phyloP scores from a whole-genome alignment of 2,888 invertebrate genomes.

The Tetranychus piercei region DNA sequence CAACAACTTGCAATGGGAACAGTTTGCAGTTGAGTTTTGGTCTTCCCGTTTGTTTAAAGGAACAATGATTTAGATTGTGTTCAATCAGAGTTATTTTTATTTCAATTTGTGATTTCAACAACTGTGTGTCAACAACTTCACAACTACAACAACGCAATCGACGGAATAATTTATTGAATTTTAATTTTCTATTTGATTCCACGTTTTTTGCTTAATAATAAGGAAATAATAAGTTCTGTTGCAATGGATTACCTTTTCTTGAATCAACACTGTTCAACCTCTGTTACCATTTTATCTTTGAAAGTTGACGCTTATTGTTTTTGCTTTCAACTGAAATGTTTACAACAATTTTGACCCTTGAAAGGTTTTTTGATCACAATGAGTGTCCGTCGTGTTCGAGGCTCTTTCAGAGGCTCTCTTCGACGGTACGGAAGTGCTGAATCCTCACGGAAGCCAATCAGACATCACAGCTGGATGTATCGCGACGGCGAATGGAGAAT shows the following conservation, averaged over 20 bases:
- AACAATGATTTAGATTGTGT: no score
- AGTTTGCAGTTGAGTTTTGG: no score
- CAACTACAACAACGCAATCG: no score
- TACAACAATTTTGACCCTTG: not conserved
- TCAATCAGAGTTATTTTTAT: no score
- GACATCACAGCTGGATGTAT: slow-evolving; percentile 30
- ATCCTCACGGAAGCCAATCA: slow-evolving; percentile 27
- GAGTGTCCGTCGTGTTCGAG: slow-evolving; percentile 29
- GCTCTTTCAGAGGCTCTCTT: slow-evolving; percentile 29
- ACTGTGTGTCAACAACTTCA: no score
- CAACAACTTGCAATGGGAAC: no score
- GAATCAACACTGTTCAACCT: not conserved
- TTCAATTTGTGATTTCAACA: no score
- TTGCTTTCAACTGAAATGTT: not conserved
- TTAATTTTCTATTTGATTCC: no score
- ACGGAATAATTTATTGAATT: no score
- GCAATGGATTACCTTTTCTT: not conserved
- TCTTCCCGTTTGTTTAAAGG: no score
- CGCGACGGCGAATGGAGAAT: slow-evolving; percentile 30
- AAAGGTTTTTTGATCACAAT: slow-evolving; percentile 19
- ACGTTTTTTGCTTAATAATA: no score
- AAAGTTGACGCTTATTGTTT: not conserved
- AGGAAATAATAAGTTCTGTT: no score
- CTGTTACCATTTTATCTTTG: not conserved
- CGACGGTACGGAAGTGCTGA: slow-evolving; percentile 29